A percentile compares a stretch with the other conserved stretches of the same genome.
phyloP scores from a whole-genome alignment of 2,797 vertebrate species.

The Vespertilio murinus region DNA sequence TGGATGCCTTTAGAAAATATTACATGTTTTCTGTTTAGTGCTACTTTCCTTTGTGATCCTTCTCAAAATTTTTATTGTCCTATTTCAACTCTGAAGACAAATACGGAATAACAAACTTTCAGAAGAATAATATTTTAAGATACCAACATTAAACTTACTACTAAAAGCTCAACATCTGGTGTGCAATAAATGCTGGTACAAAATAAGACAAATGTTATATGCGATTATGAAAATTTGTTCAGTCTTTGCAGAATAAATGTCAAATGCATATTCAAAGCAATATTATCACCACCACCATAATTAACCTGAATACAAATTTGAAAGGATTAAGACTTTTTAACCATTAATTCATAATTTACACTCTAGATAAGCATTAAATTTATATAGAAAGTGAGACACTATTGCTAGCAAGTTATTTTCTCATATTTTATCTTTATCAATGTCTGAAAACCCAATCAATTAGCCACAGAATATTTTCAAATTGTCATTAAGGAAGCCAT shows the following conservation, averaged over 20 bases:
- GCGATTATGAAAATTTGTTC: neutral
- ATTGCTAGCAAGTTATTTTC: conserved; percentile 16
- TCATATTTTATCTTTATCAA: conserved; percentile 37
- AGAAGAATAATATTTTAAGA: neutral
- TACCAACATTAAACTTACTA: neutral
- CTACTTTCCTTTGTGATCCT: conserved; percentile 30
- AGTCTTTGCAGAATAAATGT: conserved; percentile 34
- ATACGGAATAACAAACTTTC: neutral
- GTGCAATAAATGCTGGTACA: neutral
- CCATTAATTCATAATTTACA: neutral
- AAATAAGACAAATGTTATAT: neutral
- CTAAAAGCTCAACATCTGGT: neutral
- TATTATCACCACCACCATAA: neutral
- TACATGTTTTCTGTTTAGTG: neutral
- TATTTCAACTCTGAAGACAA: neutral
- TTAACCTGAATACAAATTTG: neutral
- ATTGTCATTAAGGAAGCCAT: neutral
- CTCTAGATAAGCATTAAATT: neutral
- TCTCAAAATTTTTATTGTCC: conserved; percentile 27
- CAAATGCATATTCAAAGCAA: conserved; percentile 50
- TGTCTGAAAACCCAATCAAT: conserved; percentile 39
- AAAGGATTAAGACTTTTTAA: conserved; percentile 31
- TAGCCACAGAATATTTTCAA: conserved; percentile 31
- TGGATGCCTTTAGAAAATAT: conserved; percentile 40
- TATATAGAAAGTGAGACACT: neutral